These are phyloP conservation scores for Megalops atlanticus DNA, from an alignment of 2,113 vertebrate genomes.

Conservation along the genomic window DNA sequence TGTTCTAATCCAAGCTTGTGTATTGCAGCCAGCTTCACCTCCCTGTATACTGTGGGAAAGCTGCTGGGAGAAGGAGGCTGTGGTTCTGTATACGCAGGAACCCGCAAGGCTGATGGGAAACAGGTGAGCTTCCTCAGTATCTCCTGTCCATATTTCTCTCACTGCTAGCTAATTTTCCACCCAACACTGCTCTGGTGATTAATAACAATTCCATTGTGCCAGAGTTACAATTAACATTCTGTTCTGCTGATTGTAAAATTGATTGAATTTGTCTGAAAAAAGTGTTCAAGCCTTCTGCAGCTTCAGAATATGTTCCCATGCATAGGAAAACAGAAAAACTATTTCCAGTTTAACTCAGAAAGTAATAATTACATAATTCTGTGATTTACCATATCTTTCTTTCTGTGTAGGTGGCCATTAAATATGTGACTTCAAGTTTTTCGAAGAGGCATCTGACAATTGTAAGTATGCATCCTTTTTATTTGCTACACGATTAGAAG, in stretches of 20 bases:
- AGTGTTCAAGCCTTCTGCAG: too few species aligned
- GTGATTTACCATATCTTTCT: neutral
- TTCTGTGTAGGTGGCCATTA: too few species aligned
- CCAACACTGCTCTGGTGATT: neutral
- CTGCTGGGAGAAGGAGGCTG: slow-evolving; percentile 56
- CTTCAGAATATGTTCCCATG: too few species aligned
- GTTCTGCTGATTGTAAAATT: too few species aligned
- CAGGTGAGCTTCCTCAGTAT: slow-evolving; percentile 39
- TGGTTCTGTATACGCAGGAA: slow-evolving; percentile 54
- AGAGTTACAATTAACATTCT: too few species aligned
- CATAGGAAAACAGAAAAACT: neutral
- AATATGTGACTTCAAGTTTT: slow-evolving; percentile 41
- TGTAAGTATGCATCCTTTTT: slow-evolving; percentile 39
- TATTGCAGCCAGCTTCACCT: slow-evolving; percentile 29
- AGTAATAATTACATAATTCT: neutral
- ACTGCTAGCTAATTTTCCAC: too few species aligned
- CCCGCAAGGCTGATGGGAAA: slow-evolving; percentile 42
- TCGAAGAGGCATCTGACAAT: slow-evolving; percentile 30
- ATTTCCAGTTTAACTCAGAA: neutral
- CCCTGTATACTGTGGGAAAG: slow-evolving; percentile 46
- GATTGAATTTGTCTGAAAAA: too few species aligned
- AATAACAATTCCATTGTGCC: neutral
- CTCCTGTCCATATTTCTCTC: neutral
- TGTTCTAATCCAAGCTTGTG: neutral
- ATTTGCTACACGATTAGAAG: neutral